Evolutionary conservation across 2,113 vertebrate species (phyloP), one percentile per base, ranked within the genome.

Genomic region (Paradisaea rubra): DNA sequence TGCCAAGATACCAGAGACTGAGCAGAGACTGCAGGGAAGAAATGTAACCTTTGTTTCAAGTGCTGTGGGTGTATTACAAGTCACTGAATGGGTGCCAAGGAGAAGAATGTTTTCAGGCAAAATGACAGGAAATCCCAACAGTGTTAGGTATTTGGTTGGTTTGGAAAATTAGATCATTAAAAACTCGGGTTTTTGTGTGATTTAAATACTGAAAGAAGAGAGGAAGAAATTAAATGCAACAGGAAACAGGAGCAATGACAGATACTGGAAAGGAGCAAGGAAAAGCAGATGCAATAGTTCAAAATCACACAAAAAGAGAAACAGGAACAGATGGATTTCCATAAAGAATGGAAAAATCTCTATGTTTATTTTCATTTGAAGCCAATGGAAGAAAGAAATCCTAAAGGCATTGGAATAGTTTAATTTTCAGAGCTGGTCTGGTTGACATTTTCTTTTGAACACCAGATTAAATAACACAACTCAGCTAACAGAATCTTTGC

Each of bases 361-460:
- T 41, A 2, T 64, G 45, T 81, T 93, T 95, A 81, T 94, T 93
- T 93, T 84, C 54, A 82, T 86, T 94, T 65, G 54, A 94, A 87
- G 70, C 54, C 82, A 85, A 85, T 70, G 70, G 88, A 92, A 95
- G 69, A 88, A 94, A 85, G 63, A 83, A 89, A 54, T 95, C 95
- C 92, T 91, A 91, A 90, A 96, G 93, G 89, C 95, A 91, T 24
- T 64, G 72, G 71, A 91, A 95, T 30, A 85, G 78, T 92, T 93
- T 91, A 86, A 94, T 95, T 96, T 96, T 94, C 91, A 92, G 93
- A 89, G 86, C 76, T 81, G 78, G 83, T 89, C 78, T 94, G 83
- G 93, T 64, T 95, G 88, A 94, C 89, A 96, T 96, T 97, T 95
- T 88, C 81, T 94, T 96, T 93, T 88, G 89, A 96, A 93, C 74